Base-by-base conservation (phyloP, 2,888 invertebrate species). In the Mythimna lalbum region DNA sequence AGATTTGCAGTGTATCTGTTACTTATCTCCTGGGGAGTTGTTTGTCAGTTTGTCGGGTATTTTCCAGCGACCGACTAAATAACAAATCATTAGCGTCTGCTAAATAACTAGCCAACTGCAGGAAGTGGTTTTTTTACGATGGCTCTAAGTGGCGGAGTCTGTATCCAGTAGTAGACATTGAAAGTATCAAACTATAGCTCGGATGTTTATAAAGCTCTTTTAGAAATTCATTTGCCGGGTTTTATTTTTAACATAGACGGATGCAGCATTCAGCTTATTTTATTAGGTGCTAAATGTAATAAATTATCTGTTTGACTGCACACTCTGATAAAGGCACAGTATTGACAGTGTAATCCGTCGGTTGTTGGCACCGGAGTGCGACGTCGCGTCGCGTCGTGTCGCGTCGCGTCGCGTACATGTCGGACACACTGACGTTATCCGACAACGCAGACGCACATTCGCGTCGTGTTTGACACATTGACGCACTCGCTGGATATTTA, bases 61-160 rank as follows among this genome's bases (percentile, higher is more conserved):
- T 73, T 73, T 64, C 47, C 63, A 57, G 61, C 6, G 47, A 49
- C 21, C 53, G 43, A 52, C 53, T 6, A 27, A 56, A 65, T 69
- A 53, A 55, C 31, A 10, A 21, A 21, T 50, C 63, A n/a, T 76
- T 65, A 61, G 27, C 33, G 55, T 33, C 50, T 36, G 55, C 9
- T 21, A 27, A 39, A 50, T 43, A 55, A 50, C 50, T 50, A 31
- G 39, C 33, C 23, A 12, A 31, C 12, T 47, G 52, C n/a, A 50
- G 23, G 17, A 36, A 50, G 55, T 55, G 21, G 33, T 31, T 55
- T 47, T 27, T 27, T 50, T 68, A 31, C 50, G 33, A 14, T 61
- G n/a, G 17, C 17, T 52, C 12, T 36, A 39, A 21, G 31, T 33
- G 31, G 14, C 21, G 27, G 27, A 31, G 47, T 56, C 43, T 43